Evolutionary conservation across 2,888 invertebrate genomes (phyloP), one percentile per base, ranked within the genome.

Genomic region (Trisateles emortualis): DNA sequence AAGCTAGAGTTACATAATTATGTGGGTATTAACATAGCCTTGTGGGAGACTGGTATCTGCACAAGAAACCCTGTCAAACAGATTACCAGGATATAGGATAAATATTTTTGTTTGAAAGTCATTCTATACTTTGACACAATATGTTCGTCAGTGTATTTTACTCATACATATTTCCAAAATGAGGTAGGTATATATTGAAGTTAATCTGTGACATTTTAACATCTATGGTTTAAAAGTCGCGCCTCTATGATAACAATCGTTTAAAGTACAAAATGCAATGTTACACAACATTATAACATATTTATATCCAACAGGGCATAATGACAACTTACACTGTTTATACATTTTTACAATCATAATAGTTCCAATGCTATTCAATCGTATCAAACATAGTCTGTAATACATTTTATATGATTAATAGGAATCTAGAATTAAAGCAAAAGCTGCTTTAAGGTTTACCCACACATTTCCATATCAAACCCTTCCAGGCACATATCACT

Each of bases 191-290:
- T 26, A 26, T 16, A 19, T 17, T 36, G 17, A n/a, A 10, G 10
- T 36, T 36, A 16, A 19, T 33, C 36, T 36, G 17, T 36, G 19
- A 36, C 10, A 16, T 5, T 10, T 19, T 33, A 45, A 48, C 26
- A 26, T 40, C 26, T 52, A 35, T 24, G 6, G 11, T 33, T 47
- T 39, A 43, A 11, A 46, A 43, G 24, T 54, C 46, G 22, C 53
- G 19, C 40, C 44, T 47, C 32, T 41, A 46, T 48, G 48, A 53
- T 48, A 56, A 55, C 35, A 56, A 16, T 11, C 33, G 42, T 55
- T n/a, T 46, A 58, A 42, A 55, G 44, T 59, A 52, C 60, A 74
- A 74, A 74, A 74, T 74, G 72, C 68, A 68, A 60, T 58, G 49
- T 52, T 52, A 63, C 58, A 61, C 54, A 63, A 67, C 47, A 59